These are phyloP conservation scores for Acrossocheilus wenchowensis DNA, from an alignment of 2,797 vertebrate genomes.

Conservation along the genomic window DNA sequence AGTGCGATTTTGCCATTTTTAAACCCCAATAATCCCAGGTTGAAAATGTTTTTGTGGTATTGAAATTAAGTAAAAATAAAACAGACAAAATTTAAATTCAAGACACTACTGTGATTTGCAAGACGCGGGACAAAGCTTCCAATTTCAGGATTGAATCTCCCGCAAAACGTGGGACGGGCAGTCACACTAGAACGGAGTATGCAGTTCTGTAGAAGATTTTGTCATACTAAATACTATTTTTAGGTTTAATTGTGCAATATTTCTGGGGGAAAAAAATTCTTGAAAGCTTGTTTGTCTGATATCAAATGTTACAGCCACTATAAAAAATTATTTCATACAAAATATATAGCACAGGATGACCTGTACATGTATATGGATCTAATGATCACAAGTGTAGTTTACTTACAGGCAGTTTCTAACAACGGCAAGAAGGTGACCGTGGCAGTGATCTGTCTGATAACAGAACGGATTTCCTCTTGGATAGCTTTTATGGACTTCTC, in stretches of 20 bases:
- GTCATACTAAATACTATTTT: background rate
- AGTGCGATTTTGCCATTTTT: background rate
- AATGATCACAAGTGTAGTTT: constrained; percentile 6
- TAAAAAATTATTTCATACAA: background rate
- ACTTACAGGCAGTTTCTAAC: constrained; percentile 92
- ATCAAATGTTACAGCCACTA: background rate
- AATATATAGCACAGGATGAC: background rate
- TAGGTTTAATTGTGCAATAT: background rate
- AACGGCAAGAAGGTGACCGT: constrained; percentile 95
- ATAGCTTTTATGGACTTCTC: constrained; percentile 94
- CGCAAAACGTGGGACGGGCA: too few relatives aligned
- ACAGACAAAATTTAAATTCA: background rate
- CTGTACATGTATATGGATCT: background rate
- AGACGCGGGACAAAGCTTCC: background rate
- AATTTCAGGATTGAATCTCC: background rate
- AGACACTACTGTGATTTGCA: background rate
- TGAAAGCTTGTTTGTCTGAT: background rate
- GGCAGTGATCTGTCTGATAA: constrained; percentile 95
- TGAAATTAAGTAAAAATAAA: background rate
- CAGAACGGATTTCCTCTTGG: constrained; percentile 95
- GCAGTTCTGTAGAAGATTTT: background rate
- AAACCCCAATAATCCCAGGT: background rate
- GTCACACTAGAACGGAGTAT: background rate
- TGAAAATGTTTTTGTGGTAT: background rate
- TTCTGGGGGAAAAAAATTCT: background rate